These are phyloP conservation scores for Leptinotarsa defecta DNA, from an alignment of 1,140 invertebrate species.

Conservation along the genomic window DNA sequence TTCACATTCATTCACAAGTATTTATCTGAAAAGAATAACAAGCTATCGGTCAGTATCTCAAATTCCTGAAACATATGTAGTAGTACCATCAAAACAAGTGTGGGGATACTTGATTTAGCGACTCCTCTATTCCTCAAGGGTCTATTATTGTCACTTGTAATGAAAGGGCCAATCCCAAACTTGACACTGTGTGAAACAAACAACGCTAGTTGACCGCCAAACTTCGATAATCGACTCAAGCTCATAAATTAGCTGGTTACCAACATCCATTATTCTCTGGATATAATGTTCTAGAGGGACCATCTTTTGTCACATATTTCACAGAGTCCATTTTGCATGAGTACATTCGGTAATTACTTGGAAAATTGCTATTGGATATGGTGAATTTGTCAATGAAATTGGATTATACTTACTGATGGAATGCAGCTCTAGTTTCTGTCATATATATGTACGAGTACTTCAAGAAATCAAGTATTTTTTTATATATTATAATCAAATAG, in stretches of 20 bases:
- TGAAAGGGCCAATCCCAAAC: constrained; percentile 42
- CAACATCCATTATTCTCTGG: constrained; percentile 42
- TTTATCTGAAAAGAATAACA: too few relatives aligned
- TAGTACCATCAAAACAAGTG: not conserved
- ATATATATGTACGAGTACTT: too few relatives aligned
- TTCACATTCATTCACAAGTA: too few relatives aligned
- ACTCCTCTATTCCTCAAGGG: not conserved
- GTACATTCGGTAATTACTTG: constrained; percentile 19
- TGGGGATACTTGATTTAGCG: not conserved
- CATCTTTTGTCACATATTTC: constrained; percentile 41
- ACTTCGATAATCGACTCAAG: constrained; percentile 43
- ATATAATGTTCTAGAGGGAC: constrained; percentile 36
- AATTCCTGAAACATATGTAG: not conserved
- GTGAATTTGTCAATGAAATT: too few relatives aligned
- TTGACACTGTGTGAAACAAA: constrained; percentile 34
- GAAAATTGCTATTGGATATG: not conserved
- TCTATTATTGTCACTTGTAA: constrained; percentile 27
- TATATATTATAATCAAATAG: too few relatives aligned
- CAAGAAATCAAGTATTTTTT: too few relatives aligned
- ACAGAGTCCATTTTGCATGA: constrained; percentile 26
- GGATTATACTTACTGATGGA: too few relatives aligned
- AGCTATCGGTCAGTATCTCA: not conserved
- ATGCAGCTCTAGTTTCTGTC: too few relatives aligned
- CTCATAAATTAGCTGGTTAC: constrained; percentile 45
- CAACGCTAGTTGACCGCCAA: constrained; percentile 40